Conservation (phyloP, 1,140 invertebrate species). For the Leucophenga varia region DNA sequence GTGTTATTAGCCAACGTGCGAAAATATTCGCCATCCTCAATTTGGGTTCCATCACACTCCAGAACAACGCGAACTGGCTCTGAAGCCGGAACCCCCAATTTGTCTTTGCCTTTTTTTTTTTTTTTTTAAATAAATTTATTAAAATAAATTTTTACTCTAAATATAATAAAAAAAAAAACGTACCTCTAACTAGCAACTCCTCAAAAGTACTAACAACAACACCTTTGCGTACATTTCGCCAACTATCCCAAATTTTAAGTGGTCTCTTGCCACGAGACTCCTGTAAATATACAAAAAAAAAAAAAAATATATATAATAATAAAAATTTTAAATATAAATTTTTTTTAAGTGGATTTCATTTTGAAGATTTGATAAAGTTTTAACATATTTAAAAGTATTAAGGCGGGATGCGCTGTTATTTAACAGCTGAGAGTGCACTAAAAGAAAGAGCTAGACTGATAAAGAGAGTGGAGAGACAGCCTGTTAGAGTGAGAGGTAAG, state of each 20-base stretch:
- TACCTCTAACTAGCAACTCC: conserved; percentile 86
- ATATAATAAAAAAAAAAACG: conserved; percentile 11
- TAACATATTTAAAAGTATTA: too few species aligned
- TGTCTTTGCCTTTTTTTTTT: conserved; percentile 73
- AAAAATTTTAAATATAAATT: too few species aligned
- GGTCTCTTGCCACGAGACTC: conserved; percentile 92
- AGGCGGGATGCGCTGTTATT: too few species aligned
- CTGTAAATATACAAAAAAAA: conserved; percentile 59
- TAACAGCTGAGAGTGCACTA: too few species aligned
- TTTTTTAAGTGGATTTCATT: too few species aligned
- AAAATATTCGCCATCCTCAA: conserved; percentile 93
- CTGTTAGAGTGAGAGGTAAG: too few species aligned
- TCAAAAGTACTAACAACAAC: conserved; percentile 88
- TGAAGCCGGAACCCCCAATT: conserved; percentile 79
- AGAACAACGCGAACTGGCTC: conserved; percentile 85
- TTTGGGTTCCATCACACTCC: conserved; percentile 92
- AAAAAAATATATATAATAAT: too few species aligned
- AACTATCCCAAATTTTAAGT: conserved; percentile 97
- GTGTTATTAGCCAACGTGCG: conserved; percentile 87
- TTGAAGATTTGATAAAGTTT: too few species aligned
- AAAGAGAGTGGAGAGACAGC: too few species aligned
- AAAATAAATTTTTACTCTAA: too few species aligned
- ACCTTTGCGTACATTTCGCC: conserved; percentile 89
- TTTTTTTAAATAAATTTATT: conserved; percentile 1
- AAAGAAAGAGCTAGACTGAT: too few species aligned